Evolutionary conservation across 2,888 invertebrate species (phyloP).

Genomic region (Salpingus planirostris): DNA sequence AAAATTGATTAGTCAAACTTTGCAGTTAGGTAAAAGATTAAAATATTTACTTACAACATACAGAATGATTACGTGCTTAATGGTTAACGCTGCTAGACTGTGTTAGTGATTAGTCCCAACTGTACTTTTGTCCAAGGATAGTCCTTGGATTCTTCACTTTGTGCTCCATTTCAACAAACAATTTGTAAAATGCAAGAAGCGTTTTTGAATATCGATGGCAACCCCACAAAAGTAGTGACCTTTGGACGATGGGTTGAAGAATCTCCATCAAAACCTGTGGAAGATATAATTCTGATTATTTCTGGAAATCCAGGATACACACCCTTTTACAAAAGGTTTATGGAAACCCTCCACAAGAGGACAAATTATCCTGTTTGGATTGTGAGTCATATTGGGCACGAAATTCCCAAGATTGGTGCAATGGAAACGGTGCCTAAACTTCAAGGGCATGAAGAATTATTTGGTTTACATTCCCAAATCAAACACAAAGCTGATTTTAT

Average conservation of each 20-base stretch:
- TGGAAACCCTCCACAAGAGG: constrained; percentile 51
- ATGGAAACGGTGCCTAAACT: constrained; percentile 44
- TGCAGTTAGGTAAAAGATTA: no score
- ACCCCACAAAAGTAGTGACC: constrained; percentile 64
- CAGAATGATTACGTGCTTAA: no score
- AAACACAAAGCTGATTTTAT: constrained; percentile 72
- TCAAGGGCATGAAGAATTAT: constrained; percentile 51
- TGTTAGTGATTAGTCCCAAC: no score
- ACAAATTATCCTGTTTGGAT: constrained; percentile 66
- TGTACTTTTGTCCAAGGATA: no score
- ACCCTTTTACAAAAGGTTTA: constrained; percentile 71
- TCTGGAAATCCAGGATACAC: constrained; percentile 86
- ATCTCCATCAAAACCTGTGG: constrained; percentile 50
- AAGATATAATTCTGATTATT: constrained; percentile 63
- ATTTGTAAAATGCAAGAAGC: constrained; percentile 44
- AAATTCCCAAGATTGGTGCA: constrained; percentile 51
- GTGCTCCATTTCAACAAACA: no score
- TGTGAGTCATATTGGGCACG: constrained; percentile 77
- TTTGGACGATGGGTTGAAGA: constrained; percentile 65
- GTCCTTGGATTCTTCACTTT: no score
- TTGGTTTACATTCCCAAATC: constrained; percentile 69
- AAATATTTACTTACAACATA: no score
- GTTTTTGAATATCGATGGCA: constrained; percentile 50
- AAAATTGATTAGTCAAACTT: no score
- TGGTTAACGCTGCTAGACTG: no score